Evolutionary conservation across 2,797 vertebrate species (phyloP).

Genomic region (Micrastur ruficollis): DNA sequence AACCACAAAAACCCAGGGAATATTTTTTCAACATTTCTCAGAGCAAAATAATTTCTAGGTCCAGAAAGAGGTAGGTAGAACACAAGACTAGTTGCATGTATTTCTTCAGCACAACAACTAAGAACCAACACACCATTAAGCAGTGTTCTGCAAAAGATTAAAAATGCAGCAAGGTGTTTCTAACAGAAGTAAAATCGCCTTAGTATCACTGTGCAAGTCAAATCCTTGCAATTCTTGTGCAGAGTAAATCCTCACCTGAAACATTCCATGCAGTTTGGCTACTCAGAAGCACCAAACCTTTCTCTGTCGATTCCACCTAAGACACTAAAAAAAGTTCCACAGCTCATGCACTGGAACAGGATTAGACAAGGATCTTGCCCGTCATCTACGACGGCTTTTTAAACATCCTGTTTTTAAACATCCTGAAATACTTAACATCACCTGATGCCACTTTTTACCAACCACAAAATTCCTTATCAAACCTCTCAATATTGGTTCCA

Average conservation of each 20-base stretch:
- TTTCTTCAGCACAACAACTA: background rate
- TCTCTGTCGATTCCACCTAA: background rate
- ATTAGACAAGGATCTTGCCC: background rate
- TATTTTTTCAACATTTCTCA: background rate
- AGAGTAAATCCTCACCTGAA: background rate
- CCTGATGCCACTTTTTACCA: background rate
- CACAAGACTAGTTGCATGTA: background rate
- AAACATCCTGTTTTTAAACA: background rate
- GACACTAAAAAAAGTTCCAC: background rate
- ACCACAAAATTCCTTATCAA: background rate
- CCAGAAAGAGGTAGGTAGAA: background rate
- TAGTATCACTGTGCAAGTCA: background rate
- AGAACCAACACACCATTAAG: background rate
- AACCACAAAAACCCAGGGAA: background rate
- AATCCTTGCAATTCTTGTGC: background rate
- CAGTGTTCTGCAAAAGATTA: background rate
- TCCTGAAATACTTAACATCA: background rate
- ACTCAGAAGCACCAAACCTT: background rate
- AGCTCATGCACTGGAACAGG: background rate
- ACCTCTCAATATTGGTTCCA: background rate
- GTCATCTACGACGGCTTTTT: background rate
- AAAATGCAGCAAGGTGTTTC: background rate
- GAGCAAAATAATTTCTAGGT: background rate
- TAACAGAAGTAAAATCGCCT: background rate
- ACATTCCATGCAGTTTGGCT: background rate